Evolutionary conservation across 2,113 vertebrate species (phyloP).

Genomic region (Halcyon senegalensis): DNA sequence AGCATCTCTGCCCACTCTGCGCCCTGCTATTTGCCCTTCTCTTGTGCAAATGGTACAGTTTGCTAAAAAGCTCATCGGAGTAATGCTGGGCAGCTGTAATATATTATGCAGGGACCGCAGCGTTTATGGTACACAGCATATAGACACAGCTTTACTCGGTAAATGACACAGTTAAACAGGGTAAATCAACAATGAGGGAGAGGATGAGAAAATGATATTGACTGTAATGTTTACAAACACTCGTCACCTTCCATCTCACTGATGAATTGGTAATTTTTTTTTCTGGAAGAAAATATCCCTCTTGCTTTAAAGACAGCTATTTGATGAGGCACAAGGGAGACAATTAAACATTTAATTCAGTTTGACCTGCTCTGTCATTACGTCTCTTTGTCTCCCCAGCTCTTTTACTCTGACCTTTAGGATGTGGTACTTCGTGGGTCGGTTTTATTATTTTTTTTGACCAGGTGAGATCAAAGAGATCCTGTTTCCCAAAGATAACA

Average conservation of each 20-base stretch:
- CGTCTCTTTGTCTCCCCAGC: conserved; percentile 39
- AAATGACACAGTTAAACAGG: neutral
- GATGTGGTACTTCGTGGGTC: neutral
- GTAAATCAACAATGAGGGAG: conserved; percentile 40
- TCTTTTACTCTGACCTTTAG: conserved; percentile 50
- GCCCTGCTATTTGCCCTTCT: neutral
- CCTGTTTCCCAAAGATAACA: conserved; percentile 56
- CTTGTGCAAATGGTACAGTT: neutral
- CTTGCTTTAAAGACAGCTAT: conserved; percentile 46
- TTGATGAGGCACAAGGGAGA: conserved; percentile 53
- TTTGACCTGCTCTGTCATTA: conserved; percentile 61
- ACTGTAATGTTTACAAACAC: conserved; percentile 60
- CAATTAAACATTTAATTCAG: conserved; percentile 65
- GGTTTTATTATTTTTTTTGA: neutral
- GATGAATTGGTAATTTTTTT: conserved; percentile 56
- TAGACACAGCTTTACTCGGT: neutral
- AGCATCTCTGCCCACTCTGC: neutral
- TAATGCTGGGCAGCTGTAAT: neutral
- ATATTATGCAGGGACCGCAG: neutral
- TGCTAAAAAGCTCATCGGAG: neutral
- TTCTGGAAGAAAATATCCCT: conserved; percentile 43
- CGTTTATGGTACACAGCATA: neutral
- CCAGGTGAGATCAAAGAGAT: conserved; percentile 40
- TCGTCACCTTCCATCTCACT: conserved; percentile 14
- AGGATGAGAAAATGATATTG: conserved; percentile 35